These are phyloP conservation scores for Vulpes ferrilata DNA, from an alignment of 2,113 vertebrate species.

Conservation along the genomic window DNA sequence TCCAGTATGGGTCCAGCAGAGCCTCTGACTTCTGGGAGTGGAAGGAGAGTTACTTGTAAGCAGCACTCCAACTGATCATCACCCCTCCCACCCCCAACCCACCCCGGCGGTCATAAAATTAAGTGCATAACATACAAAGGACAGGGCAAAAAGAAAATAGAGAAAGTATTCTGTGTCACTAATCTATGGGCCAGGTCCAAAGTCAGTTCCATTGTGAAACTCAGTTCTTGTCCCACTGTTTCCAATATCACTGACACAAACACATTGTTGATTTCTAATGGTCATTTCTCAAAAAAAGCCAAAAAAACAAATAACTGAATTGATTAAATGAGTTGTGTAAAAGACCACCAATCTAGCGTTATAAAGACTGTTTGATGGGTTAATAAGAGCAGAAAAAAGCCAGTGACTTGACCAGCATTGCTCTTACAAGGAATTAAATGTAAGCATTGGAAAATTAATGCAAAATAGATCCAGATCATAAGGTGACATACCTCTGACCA, in stretches of 20 bases:
- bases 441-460: conserved; percentile 81
- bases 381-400: conserved; percentile 61
- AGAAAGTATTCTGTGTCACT: conserved; percentile 27
- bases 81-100: neutral
- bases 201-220: conserved; percentile 50
- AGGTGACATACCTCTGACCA: conserved; percentile 69
- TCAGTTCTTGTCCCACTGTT: conserved; percentile 51
- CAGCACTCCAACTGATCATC: neutral
- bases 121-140: neutral
- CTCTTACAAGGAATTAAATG: conserved; percentile 79
- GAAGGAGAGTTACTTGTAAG: conserved; percentile 5
- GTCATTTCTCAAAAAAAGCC: conserved; percentile 65
- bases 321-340: conserved; percentile 62
- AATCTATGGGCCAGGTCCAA: conserved; percentile 54
- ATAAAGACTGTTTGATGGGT: conserved; percentile 31
- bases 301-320: neutral
- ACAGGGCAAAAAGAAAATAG: neutral
- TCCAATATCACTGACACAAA: conserved; percentile 57
- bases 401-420: conserved; percentile 77
- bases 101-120: neutral
- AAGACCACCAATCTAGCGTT: conserved; percentile 58
- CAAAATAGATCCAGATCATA: conserved; percentile 63
- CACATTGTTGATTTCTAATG: neutral
- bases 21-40: neutral
- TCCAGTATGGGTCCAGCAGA: conserved; percentile 18